Evolutionary conservation across 2,797 vertebrate genomes (phyloP).

Genomic region (Heterohyrax brucei): DNA sequence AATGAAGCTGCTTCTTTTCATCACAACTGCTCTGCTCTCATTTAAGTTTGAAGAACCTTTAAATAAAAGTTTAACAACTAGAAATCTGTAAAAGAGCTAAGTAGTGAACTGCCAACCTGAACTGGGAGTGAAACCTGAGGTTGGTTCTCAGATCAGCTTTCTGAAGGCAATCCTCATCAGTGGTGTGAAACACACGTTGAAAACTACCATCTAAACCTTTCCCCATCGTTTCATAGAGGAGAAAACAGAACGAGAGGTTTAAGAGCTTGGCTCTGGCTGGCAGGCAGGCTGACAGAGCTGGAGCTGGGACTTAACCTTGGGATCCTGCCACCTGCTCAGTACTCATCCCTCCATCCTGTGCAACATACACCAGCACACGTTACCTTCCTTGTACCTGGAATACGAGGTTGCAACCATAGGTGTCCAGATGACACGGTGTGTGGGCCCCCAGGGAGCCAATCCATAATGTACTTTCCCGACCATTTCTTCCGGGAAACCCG

Average conservation of each 20-base stretch:
- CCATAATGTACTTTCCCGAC: conserved; percentile 97
- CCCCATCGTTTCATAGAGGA: conserved; percentile 17
- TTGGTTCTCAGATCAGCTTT: background rate
- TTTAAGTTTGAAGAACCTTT: conserved; percentile 38
- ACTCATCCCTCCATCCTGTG: background rate
- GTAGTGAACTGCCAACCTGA: conserved; percentile 13
- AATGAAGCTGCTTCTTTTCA: background rate
- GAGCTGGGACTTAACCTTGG: background rate
- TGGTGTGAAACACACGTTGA: background rate
- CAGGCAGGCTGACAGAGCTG: background rate
- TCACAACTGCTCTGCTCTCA: background rate
- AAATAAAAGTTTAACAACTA: conserved; percentile 25
- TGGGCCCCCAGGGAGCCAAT: conserved; percentile 96
- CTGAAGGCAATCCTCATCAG: background rate
- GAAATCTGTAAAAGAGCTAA: background rate
- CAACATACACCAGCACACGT: conserved; percentile 31
- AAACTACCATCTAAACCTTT: background rate
- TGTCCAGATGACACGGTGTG: conserved; percentile 97
- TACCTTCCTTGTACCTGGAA: conserved; percentile 98
- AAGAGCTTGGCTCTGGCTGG: background rate
- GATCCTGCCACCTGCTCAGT: background rate
- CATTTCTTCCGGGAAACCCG: conserved; percentile 95
- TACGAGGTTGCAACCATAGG: conserved; percentile 98
- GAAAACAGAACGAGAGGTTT: background rate
- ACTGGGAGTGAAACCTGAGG: background rate